phyloP scores from a whole-genome alignment of 1,140 invertebrate species.

The Palaemon carinicauda region DNA sequence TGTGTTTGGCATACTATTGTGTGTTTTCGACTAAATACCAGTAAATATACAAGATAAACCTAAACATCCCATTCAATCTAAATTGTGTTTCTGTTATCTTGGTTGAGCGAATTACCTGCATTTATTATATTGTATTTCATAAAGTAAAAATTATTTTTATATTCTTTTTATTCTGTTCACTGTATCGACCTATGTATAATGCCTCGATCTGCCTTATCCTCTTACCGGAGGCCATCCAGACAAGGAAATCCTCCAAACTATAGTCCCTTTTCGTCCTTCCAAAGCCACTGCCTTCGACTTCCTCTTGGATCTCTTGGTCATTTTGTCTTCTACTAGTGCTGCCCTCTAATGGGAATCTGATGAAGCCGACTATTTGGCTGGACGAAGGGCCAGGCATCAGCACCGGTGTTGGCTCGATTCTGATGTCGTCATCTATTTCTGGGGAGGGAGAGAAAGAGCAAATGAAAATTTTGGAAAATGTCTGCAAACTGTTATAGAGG shows the following conservation, averaged over 20 bases:
- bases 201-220: no score
- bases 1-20: no score
- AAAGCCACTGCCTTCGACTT: not conserved
- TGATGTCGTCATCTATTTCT: not conserved
- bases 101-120: no score
- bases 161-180: no score
- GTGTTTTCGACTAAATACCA: no score
- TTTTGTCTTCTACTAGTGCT: not conserved
- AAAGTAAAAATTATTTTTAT: no score
- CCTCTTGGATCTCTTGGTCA: not conserved
- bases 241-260: conserved; percentile 38
- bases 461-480: not conserved
- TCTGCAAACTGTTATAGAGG: no score
- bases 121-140: no score
- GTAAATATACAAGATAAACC: no score
- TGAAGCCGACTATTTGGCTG: not conserved
- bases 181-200: no score
- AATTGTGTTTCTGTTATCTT: no score
- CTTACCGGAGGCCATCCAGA: conserved; percentile 43
- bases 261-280: conserved; percentile 31
- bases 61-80: no score
- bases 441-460: not conserved
- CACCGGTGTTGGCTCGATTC: conserved; percentile 28
- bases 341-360: not conserved
- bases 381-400: not conserved